These are phyloP conservation scores for Nansenia antarctica DNA, from an alignment of 2,113 vertebrate genomes.

Conservation along the genomic window DNA sequence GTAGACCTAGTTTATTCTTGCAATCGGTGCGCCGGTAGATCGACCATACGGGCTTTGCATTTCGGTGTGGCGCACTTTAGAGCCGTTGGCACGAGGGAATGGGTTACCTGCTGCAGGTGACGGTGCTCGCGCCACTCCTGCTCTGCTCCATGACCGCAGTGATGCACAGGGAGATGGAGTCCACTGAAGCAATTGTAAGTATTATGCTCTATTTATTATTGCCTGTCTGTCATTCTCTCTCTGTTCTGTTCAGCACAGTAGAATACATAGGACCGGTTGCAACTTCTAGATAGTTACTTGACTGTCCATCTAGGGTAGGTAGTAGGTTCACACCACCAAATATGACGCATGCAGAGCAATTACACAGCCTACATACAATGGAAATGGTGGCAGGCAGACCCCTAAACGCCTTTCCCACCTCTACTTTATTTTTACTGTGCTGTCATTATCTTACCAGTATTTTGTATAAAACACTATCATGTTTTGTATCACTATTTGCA, in stretches of 20 bases:
- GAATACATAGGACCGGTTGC: no score
- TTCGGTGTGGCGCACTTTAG: neutral
- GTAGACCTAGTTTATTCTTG: no score
- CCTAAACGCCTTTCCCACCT: no score
- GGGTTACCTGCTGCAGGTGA: conserved; percentile 39
- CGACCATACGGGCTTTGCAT: conserved; percentile 13
- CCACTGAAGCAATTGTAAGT: conserved; percentile 71
- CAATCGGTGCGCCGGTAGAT: no score
- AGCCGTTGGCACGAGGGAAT: no score
- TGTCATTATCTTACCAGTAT: neutral
- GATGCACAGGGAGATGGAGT: conserved; percentile 57
- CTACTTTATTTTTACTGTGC: neutral
- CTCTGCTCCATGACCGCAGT: conserved; percentile 46
- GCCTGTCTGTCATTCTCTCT: no score
- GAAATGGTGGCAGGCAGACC: no score
- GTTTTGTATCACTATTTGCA: no score
- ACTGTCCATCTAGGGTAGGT: neutral
- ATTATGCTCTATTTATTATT: neutral
- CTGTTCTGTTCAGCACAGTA: neutral
- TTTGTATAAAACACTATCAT: neutral
- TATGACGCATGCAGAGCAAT: no score
- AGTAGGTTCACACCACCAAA: no score
- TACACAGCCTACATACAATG: no score
- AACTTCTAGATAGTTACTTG: neutral
- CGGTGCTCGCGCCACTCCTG: conserved; percentile 45